Conservation (phyloP, 2,888 invertebrate species). For the Cecidostiba fungosa region DNA sequence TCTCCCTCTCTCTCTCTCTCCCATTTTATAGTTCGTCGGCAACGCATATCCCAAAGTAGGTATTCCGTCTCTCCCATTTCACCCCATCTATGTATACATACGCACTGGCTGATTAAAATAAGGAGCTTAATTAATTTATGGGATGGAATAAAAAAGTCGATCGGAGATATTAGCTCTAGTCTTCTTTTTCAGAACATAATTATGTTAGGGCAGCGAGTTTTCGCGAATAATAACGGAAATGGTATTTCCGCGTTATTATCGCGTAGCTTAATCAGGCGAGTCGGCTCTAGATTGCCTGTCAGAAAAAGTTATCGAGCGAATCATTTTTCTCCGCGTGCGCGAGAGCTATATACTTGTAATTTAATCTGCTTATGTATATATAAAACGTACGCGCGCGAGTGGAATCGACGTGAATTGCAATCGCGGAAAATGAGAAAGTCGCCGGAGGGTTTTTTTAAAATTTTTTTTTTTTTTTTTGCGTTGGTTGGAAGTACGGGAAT, state of each 20-base stretch:
- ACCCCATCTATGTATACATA: constrained; percentile 43
- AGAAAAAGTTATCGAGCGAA: constrained; percentile 47
- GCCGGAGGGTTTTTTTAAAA: not conserved
- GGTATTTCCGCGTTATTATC: constrained; percentile 26
- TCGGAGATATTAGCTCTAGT: constrained; percentile 28
- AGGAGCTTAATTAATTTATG: constrained; percentile 69
- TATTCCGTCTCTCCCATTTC: constrained; percentile 40
- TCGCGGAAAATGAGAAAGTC: constrained; percentile 12
- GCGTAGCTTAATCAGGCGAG: constrained; percentile 20
- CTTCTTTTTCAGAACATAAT: too few relatives aligned
- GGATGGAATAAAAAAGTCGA: not conserved
- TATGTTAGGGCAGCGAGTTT: too few relatives aligned
- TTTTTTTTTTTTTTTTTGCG: not conserved
- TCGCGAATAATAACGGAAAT: not conserved
- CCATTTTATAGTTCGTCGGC: constrained; percentile 18
- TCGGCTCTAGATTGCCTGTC: constrained; percentile 28
- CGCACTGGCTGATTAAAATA: constrained; percentile 67
- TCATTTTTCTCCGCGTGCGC: constrained; percentile 17
- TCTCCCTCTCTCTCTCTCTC: constrained; percentile 19
- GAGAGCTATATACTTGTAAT: constrained; percentile 33
- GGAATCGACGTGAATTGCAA: constrained; percentile 23
- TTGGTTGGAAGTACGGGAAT: not conserved
- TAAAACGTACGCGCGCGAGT: not conserved
- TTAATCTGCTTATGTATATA: constrained; percentile 31
- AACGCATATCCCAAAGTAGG: not conserved